A percentile compares a stretch with the other conserved stretches of the same genome.
Evolutionary conservation across 2,888 invertebrate species (phyloP).

Genomic region (Myathropa florea): DNA sequence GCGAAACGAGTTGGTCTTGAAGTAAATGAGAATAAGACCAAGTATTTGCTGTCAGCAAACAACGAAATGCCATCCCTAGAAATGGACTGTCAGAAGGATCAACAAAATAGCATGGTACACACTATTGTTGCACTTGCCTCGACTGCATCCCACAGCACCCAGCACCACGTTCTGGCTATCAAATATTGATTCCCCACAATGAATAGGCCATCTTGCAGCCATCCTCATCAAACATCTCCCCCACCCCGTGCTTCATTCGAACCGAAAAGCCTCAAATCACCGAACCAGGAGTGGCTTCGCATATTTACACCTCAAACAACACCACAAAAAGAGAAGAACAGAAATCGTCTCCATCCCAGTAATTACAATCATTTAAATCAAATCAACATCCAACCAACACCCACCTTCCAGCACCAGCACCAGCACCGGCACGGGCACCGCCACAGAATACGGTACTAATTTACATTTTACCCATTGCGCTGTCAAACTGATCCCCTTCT

Average conservation of each 20-base stretch:
- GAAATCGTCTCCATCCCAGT: slow-evolving; percentile 1
- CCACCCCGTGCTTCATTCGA: no score
- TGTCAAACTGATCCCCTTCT: slow-evolving; percentile 40
- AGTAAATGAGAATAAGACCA: no score
- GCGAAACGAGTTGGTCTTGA: no score
- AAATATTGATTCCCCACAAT: no score
- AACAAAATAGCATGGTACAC: no score
- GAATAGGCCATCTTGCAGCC: not conserved
- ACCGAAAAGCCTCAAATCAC: not conserved
- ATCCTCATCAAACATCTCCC: not conserved
- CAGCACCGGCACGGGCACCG: not conserved
- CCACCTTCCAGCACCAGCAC: slow-evolving; percentile 14
- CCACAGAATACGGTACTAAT: slow-evolving; percentile 45
- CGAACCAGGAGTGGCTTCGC: slow-evolving; percentile 13
- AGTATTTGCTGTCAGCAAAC: no score
- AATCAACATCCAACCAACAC: slow-evolving; percentile 40
- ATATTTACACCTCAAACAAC: not conserved
- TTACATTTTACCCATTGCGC: slow-evolving; percentile 60
- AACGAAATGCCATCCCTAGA: no score
- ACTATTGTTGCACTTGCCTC: no score
- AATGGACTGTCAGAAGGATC: no score
- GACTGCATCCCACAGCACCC: no score
- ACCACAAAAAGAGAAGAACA: not conserved
- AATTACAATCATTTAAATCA: slow-evolving; percentile 63
- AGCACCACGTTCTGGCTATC: no score